These are phyloP conservation scores for Drosophila ambigua DNA, from an alignment of 1,140 invertebrate genomes.

Conservation along the genomic window DNA sequence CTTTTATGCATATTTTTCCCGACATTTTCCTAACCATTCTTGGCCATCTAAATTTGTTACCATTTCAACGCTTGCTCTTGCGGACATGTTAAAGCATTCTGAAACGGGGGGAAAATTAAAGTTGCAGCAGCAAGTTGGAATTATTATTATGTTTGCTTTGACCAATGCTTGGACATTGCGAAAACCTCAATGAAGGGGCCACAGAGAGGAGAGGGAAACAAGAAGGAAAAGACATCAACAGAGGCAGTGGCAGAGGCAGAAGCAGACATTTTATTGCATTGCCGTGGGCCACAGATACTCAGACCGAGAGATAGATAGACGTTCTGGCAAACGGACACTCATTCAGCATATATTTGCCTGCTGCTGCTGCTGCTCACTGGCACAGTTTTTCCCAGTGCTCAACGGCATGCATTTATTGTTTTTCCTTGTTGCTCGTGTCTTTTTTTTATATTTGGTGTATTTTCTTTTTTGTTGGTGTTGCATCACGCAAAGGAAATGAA, in stretches of 20 bases:
- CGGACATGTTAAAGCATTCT: constrained; percentile 16
- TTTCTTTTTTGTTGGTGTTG: constrained; percentile 27
- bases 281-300: constrained; percentile 31
- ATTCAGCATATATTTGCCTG: constrained; percentile 17
- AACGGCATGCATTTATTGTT: constrained; percentile 45
- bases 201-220: not conserved
- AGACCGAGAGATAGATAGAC: constrained; percentile 16
- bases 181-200: too few relatives aligned
- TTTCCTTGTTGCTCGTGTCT: constrained; percentile 1
- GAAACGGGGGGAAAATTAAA: constrained; percentile 32
- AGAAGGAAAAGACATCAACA: constrained; percentile 2
- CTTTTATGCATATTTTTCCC: too few relatives aligned
- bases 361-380: too few relatives aligned
- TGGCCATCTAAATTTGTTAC: not conserved
- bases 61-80: not conserved
- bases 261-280: constrained; percentile 53
- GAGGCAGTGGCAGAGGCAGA: constrained; percentile 10
- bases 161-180: constrained; percentile 29
- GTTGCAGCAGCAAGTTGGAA: constrained; percentile 39
- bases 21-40: too few relatives aligned
- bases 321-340: constrained; percentile 11
- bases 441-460: constrained; percentile 3
- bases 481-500: constrained; percentile 68
- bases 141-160: constrained; percentile 68
- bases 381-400: constrained; percentile 8